Percentiles rank a stretch among this genome's conserved stretches.
Evolutionary conservation across 2,113 vertebrate genomes (phyloP).

Genomic region (Leptosomus discolor): DNA sequence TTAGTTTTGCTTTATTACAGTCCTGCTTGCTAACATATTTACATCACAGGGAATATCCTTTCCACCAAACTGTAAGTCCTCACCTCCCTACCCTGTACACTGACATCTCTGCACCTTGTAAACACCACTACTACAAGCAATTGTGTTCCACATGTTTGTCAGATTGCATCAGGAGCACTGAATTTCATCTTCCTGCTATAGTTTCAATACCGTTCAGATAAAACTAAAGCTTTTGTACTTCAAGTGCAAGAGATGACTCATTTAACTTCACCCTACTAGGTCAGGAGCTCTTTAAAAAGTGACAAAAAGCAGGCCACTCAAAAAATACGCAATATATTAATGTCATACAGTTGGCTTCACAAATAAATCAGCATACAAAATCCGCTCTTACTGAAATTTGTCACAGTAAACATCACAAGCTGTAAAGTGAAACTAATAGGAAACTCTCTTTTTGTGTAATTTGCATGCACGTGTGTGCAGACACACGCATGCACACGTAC

Average conservation of each 20-base stretch:
- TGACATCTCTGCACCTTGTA: constrained; percentile 48
- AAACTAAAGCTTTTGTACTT: neutral
- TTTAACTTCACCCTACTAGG: neutral
- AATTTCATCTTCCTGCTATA: neutral
- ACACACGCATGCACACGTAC: neutral
- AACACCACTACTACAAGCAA: constrained; percentile 4
- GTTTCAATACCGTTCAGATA: neutral
- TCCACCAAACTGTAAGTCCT: neutral
- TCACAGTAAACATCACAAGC: constrained; percentile 45
- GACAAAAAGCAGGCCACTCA: neutral
- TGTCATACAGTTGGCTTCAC: neutral
- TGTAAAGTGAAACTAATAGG: neutral
- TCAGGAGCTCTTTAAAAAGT: neutral
- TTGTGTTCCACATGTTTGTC: constrained; percentile 43
- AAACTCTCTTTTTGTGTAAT: neutral
- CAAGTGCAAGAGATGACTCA: neutral
- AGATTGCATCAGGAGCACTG: neutral
- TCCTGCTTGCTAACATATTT: neutral
- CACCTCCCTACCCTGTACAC: neutral
- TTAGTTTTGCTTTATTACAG: neutral
- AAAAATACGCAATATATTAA: neutral
- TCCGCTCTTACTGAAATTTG: constrained; percentile 33
- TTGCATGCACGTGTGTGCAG: neutral
- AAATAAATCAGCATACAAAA: constrained; percentile 45
- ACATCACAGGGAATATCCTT: neutral